phyloP scores from a whole-genome alignment of 2,797 vertebrate species.

The Melanotaenia maccullochi region DNA sequence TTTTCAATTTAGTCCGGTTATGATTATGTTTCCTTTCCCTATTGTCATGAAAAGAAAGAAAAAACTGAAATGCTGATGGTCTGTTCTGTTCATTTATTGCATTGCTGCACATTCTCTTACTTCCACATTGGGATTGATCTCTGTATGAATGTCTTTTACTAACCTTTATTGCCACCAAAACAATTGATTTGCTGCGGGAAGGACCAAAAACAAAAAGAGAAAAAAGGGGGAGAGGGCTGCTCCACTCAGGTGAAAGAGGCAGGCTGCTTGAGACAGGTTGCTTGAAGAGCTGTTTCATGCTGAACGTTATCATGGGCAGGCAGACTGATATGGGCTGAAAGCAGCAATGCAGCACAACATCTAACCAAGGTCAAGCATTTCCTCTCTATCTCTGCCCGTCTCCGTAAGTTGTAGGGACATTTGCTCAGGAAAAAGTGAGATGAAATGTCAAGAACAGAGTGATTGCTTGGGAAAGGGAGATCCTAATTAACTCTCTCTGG shows the following conservation, averaged over 20 bases:
- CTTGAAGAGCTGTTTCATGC: conserved; percentile 60
- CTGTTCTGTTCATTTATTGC: conserved; percentile 56
- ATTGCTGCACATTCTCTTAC: conserved; percentile 42
- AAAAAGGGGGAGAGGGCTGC: not conserved
- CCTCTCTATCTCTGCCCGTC: conserved; percentile 19
- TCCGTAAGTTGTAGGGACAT: conserved; percentile 57
- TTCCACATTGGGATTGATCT: conserved; percentile 45
- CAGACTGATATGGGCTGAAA: conserved; percentile 63
- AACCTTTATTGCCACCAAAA: conserved; percentile 42
- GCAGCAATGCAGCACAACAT: conserved; percentile 65
- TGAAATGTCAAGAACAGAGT: conserved; percentile 80
- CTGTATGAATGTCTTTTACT: conserved; percentile 54
- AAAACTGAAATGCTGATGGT: conserved; percentile 38
- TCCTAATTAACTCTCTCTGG: conserved; percentile 79
- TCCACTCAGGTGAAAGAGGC: conserved; percentile 44
- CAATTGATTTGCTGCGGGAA: conserved; percentile 50
- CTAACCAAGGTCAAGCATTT: conserved; percentile 70
- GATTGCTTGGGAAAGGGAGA: conserved; percentile 70
- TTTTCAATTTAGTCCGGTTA: conserved; percentile 59
- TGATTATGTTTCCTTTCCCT: conserved; percentile 63
- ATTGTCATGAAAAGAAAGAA: conserved; percentile 37
- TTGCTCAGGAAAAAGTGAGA: conserved; percentile 73
- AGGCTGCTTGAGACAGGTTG: conserved; percentile 41
- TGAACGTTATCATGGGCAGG: conserved; percentile 59
- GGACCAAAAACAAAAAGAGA: conserved; percentile 36